These are phyloP conservation scores for Zeugodacus cucurbitae DNA, from an alignment of 1,140 invertebrate species.

Conservation along the genomic window DNA sequence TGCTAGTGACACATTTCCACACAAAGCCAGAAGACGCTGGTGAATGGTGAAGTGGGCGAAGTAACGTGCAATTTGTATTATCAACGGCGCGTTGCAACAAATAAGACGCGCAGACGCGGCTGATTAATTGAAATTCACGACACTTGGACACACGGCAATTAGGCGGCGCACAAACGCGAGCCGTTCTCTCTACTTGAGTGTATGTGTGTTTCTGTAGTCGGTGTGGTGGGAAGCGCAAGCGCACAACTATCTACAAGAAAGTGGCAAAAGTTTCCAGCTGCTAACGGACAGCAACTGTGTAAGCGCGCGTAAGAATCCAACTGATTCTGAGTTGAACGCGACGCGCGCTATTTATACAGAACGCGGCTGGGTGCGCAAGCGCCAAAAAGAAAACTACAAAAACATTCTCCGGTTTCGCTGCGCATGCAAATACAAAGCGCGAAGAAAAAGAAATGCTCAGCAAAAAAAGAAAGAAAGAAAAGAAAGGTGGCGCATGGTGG, in stretches of 20 bases:
- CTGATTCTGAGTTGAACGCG: constrained; percentile 53
- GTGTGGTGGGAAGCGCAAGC: background rate
- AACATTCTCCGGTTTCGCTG: constrained; percentile 44
- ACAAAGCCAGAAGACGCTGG: background rate
- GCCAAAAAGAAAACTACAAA: constrained; percentile 41
- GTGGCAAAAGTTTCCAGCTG: background rate
- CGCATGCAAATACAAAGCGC: constrained; percentile 21
- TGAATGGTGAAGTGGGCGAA: background rate
- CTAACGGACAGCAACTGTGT: constrained; percentile 44
- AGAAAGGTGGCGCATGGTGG: background rate
- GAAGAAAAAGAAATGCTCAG: background rate
- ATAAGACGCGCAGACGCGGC: background rate
- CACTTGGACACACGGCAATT: background rate
- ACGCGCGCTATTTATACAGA: constrained; percentile 59
- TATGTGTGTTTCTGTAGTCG: background rate
- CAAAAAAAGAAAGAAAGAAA: no score
- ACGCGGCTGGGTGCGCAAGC: constrained; percentile 40
- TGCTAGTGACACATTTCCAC: constrained; percentile 14
- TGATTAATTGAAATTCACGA: constrained; percentile 32
- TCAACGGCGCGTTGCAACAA: background rate
- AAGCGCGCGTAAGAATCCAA: constrained; percentile 53
- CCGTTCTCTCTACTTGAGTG: no score
- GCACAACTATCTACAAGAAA: background rate
- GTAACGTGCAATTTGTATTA: constrained; percentile 3
- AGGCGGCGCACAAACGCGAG: background rate